These are phyloP conservation scores for Hyles vespertilio DNA, from an alignment of 1,140 invertebrate genomes.

Conservation along the genomic window DNA sequence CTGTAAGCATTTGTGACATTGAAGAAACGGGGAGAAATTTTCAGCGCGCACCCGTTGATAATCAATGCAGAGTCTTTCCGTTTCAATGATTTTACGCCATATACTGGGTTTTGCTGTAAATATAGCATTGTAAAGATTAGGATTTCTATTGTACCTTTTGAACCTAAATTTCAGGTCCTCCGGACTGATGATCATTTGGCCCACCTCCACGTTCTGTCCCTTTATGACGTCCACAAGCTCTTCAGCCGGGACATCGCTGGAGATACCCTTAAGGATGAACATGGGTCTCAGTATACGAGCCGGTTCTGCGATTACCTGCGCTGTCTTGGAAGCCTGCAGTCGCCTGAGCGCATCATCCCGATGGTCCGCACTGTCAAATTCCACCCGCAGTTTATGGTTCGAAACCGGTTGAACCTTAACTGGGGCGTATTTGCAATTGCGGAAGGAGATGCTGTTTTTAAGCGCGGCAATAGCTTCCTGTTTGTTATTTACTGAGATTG, in stretches of 20 bases:
- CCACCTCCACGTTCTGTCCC: neutral
- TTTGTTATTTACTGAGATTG: neutral
- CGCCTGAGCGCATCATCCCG: conserved; percentile 10
- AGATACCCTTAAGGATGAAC: neutral
- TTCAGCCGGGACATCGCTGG: neutral
- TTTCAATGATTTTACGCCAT: neutral
- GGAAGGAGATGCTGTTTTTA: neutral
- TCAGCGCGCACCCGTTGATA: neutral
- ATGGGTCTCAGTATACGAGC: neutral
- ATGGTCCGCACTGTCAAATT: conserved; percentile 16
- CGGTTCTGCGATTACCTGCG: neutral
- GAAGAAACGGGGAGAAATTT: neutral
- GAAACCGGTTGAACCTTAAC: conserved; percentile 6
- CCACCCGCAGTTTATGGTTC: conserved; percentile 15
- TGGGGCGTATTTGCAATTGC: conserved; percentile 4
- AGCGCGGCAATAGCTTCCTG: neutral
- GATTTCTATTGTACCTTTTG: neutral
- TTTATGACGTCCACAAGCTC: neutral
- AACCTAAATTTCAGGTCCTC: neutral
- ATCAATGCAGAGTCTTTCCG: neutral
- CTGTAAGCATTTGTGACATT: no score
- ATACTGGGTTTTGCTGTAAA: neutral
- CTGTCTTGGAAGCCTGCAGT: neutral
- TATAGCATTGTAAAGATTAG: neutral
- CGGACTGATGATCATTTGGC: neutral